A percentile compares a stretch with the other conserved stretches of the same genome.
Evolutionary conservation across 2,888 invertebrate species (phyloP).

Genomic region (Lasioglossum figueresi): DNA sequence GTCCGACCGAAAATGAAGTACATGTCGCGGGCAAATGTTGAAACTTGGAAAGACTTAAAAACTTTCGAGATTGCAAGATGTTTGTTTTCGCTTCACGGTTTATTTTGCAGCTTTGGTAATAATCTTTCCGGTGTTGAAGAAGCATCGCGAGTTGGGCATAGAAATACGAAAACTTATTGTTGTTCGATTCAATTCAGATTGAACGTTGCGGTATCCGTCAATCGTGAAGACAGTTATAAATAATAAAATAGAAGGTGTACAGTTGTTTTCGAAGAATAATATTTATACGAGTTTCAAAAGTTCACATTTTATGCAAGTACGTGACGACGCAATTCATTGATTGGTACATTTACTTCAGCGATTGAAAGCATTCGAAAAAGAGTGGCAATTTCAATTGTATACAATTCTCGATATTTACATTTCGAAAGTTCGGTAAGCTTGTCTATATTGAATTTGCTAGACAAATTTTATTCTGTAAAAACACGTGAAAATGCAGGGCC

Average conservation of each 20-base stretch:
- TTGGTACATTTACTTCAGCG: too few species aligned
- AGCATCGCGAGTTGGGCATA: too few species aligned
- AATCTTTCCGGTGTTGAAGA: background rate
- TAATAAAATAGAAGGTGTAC: background rate
- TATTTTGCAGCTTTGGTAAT: background rate
- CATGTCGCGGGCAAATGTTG: background rate
- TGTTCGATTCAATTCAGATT: background rate
- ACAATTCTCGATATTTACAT: too few species aligned
- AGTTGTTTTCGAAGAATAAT: background rate
- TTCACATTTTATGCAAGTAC: background rate
- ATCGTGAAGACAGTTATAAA: background rate
- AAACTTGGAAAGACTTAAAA: background rate
- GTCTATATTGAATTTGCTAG: too few species aligned
- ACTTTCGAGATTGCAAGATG: background rate
- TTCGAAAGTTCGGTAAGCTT: too few species aligned
- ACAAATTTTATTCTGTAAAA: too few species aligned
- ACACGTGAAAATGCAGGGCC: too few species aligned
- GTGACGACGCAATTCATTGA: too few species aligned
- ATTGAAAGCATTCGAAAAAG: too few species aligned
- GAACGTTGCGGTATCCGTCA: background rate
- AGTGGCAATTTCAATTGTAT: too few species aligned
- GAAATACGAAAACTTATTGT: background rate
- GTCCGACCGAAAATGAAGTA: slow-evolving; percentile 10
- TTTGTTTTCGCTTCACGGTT: background rate
- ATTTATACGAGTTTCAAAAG: background rate